Conservation (phyloP, 2,113 vertebrate species). For the Dromaius novaehollandiae region DNA sequence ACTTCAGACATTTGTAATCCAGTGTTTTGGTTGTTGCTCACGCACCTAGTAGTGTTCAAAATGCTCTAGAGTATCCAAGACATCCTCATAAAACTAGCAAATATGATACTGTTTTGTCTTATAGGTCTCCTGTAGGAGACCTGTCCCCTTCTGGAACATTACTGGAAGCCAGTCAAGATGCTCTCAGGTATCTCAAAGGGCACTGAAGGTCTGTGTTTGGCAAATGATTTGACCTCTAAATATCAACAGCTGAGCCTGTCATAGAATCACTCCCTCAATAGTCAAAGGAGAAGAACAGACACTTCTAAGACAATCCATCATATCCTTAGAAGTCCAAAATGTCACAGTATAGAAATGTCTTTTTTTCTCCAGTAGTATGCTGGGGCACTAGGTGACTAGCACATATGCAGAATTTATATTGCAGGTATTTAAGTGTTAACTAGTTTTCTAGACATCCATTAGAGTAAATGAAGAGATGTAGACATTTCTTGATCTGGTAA, state of each 20-base stretch:
- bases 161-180: background rate
- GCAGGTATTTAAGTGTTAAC: background rate
- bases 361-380: background rate
- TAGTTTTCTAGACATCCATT: background rate
- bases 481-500: background rate
- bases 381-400: background rate
- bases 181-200: background rate
- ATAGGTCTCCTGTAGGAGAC: too few relatives aligned
- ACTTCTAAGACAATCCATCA: background rate
- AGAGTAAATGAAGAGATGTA: background rate
- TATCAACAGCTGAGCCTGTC: background rate
- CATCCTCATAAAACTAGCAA: background rate
- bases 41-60: background rate
- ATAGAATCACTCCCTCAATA: background rate
- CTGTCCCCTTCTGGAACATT: background rate
- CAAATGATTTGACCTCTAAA: background rate
- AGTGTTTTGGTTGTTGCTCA: background rate
- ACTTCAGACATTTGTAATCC: background rate
- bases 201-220: background rate
- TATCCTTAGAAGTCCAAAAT: background rate
- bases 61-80: background rate
- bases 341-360: background rate
- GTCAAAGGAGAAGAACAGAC: background rate
- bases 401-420: background rate
- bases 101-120: background rate